Conservation (phyloP, 2,888 invertebrate genomes). For the Cabera pusaria region DNA sequence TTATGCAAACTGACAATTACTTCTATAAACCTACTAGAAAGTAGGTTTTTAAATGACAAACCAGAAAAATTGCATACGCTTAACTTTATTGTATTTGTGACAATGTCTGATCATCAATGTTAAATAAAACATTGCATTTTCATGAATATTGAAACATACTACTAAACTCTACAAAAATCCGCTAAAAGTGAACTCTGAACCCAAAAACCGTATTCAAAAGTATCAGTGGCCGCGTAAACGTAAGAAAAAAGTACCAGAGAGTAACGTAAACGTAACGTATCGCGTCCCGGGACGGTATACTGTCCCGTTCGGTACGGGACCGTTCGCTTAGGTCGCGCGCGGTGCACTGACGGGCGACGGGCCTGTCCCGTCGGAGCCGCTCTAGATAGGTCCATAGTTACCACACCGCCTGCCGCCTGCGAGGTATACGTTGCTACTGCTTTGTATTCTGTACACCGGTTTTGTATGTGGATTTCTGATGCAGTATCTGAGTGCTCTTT, state of each 20-base stretch:
- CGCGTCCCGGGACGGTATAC: slow-evolving; percentile 22
- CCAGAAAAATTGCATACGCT: no score
- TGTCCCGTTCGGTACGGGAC: slow-evolving; percentile 32
- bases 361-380: slow-evolving; percentile 14
- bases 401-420: slow-evolving; percentile 3
- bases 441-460: slow-evolving; percentile 4
- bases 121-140: no score
- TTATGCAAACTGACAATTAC: no score
- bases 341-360: slow-evolving; percentile 59
- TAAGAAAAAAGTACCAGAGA: slow-evolving; percentile 44
- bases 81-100: no score
- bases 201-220: not conserved
- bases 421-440: slow-evolving; percentile 6
- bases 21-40: no score
- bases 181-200: not conserved
- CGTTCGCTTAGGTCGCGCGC: slow-evolving; percentile 75
- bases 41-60: no score
- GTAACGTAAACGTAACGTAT: slow-evolving; percentile 16
- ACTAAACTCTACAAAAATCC: no score
- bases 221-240: slow-evolving; percentile 6
- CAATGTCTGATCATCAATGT: no score
- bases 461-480: not conserved
- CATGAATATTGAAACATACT: no score
- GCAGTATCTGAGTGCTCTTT: slow-evolving; percentile 4
- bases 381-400: slow-evolving; percentile 12